These are phyloP conservation scores for Bicyclus anynana DNA, from an alignment of 1,140 invertebrate species.

Conservation along the genomic window DNA sequence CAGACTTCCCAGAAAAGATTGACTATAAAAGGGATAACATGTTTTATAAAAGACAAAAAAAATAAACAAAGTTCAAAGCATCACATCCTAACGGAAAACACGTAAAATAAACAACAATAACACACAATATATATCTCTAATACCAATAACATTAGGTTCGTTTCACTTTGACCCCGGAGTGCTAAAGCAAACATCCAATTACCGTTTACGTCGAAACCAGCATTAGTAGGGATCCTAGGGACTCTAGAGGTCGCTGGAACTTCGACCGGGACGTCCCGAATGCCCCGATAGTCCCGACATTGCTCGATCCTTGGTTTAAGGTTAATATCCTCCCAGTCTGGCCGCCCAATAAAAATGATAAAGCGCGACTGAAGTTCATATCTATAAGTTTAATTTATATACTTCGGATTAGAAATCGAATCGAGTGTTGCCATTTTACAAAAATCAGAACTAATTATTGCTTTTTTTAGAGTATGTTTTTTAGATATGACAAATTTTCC, in stretches of 20 bases:
- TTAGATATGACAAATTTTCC: too few relatives aligned
- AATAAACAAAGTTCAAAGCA: too few relatives aligned
- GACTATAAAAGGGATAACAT: too few relatives aligned
- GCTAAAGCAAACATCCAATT: slow-evolving; percentile 48
- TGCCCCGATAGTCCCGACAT: slow-evolving; percentile 50
- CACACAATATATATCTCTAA: too few relatives aligned
- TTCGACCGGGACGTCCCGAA: slow-evolving; percentile 52
- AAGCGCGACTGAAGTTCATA: slow-evolving; percentile 29
- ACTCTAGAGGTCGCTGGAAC: slow-evolving; percentile 47
- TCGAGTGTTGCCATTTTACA: background rate
- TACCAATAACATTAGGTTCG: background rate
- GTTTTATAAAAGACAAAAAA: too few relatives aligned
- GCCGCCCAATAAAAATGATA: slow-evolving; percentile 41
- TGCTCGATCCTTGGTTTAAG: slow-evolving; percentile 50
- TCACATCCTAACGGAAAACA: too few relatives aligned
- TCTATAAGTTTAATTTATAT: slow-evolving; percentile 22
- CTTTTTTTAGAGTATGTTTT: too few relatives aligned
- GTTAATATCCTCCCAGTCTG: slow-evolving; percentile 51
- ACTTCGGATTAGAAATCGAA: slow-evolving; percentile 24
- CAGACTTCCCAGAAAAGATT: too few relatives aligned
- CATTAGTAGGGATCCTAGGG: slow-evolving; percentile 30
- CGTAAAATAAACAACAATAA: too few relatives aligned
- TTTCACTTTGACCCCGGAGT: background rate
- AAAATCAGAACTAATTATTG: too few relatives aligned
- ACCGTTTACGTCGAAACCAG: slow-evolving; percentile 21